phyloP scores from a whole-genome alignment of 2,888 invertebrate genomes.

The Chromoteleia sp. region DNA sequence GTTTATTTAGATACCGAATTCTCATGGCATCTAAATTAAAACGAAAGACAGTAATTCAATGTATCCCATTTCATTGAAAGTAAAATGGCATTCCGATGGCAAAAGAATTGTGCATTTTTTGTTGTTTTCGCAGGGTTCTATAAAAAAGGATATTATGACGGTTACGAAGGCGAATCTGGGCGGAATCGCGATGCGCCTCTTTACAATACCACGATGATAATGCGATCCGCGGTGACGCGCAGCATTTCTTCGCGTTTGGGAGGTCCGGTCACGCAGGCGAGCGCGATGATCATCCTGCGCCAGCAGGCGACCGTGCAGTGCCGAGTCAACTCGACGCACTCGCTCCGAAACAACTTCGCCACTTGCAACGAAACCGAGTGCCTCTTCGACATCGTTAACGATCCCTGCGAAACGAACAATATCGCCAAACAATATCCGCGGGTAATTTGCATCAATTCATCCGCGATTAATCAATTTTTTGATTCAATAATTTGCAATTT shows the following conservation, averaged over 20 bases:
- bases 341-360: slow-evolving; percentile 71
- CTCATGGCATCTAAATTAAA: no score
- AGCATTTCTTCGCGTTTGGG: slow-evolving; percentile 80
- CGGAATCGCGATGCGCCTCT: slow-evolving; percentile 73
- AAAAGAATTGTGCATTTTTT: neutral
- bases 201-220: slow-evolving; percentile 78
- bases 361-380: slow-evolving; percentile 86
- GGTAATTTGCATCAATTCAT: slow-evolving; percentile 74
- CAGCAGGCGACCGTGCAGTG: slow-evolving; percentile 79
- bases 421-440: slow-evolving; percentile 82
- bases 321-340: slow-evolving; percentile 71
- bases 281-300: slow-evolving; percentile 78
- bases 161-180: slow-evolving; percentile 81
- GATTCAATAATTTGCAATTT: no score
- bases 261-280: slow-evolving; percentile 81
- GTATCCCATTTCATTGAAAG: no score
- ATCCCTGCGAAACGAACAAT: slow-evolving; percentile 93
- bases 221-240: slow-evolving; percentile 79
- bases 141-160: slow-evolving; percentile 79
- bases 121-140: slow-evolving; percentile 69
- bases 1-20: no score
- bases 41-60: no score
- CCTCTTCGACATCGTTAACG: slow-evolving; percentile 90
- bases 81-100: no score
- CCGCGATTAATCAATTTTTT: no score